A percentile compares a stretch with the other conserved stretches of the same genome.
Conservation (phyloP, 2,888 invertebrate genomes). For the Alloplasta piceator region DNA sequence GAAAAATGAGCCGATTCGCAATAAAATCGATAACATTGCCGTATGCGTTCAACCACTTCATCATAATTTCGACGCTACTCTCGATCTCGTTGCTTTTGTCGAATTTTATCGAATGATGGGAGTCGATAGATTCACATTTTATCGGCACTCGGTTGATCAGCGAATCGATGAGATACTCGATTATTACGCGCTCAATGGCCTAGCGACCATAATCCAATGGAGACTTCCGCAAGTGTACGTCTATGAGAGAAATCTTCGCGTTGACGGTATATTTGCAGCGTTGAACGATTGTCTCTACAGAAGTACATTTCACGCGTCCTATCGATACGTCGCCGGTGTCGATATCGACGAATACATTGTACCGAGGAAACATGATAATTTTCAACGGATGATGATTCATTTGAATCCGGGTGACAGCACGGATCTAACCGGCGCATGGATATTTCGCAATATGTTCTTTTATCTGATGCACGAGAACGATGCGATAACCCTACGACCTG, state of each 20-base stretch:
- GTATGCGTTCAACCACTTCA: conserved; percentile 83
- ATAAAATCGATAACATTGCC: conserved; percentile 72
- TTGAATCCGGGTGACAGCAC: conserved; percentile 56
- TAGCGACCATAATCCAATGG: conserved; percentile 83
- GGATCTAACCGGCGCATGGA: conserved; percentile 79
- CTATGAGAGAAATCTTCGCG: conserved; percentile 81
- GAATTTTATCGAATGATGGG: conserved; percentile 84
- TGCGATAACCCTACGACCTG: conserved; percentile 76
- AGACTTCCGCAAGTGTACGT: conserved; percentile 73
- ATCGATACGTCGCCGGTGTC: conserved; percentile 73
- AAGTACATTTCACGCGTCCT: conserved; percentile 76
- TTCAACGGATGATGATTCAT: conserved; percentile 77
- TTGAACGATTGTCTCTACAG: conserved; percentile 79
- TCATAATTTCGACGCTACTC: conserved; percentile 80
- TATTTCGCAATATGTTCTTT: conserved; percentile 84
- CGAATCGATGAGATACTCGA: conserved; percentile 80
- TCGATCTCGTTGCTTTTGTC: conserved; percentile 84
- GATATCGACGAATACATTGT: conserved; percentile 80
- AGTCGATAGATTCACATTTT: conserved; percentile 84
- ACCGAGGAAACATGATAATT: conserved; percentile 72
- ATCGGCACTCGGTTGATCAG: conserved; percentile 80
- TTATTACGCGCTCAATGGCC: conserved; percentile 77
- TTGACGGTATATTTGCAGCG: conserved; percentile 80
- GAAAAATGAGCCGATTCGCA: neutral
- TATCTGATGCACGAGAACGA: conserved; percentile 83